These are phyloP conservation scores for Atta cephalotes DNA, from an alignment of 1,140 invertebrate species.

Conservation along the genomic window DNA sequence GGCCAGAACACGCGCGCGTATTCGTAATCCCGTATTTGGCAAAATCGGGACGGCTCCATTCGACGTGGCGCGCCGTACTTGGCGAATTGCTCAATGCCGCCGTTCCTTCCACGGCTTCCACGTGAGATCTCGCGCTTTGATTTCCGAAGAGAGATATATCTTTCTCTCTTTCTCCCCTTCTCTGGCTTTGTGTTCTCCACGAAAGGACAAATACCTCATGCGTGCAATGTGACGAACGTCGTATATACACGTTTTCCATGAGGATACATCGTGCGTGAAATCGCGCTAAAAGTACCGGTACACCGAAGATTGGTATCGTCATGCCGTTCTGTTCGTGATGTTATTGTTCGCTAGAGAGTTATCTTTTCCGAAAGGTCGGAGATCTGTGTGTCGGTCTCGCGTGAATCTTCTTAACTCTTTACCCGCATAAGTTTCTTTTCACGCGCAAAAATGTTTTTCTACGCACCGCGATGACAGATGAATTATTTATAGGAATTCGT, in stretches of 20 bases:
- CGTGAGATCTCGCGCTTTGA: conserved; percentile 62
- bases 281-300: conserved; percentile 45
- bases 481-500: conserved; percentile 23
- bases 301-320: conserved; percentile 28
- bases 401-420: conserved; percentile 7
- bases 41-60: conserved; percentile 83
- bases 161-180: not conserved
- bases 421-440: conserved; percentile 16
- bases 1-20: conserved; percentile 57
- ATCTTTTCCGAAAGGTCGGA: conserved; percentile 7
- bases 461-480: not conserved
- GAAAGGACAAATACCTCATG: not conserved
- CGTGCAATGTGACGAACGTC: conserved; percentile 16
- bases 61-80: conserved; percentile 78
- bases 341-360: conserved; percentile 37
- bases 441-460: conserved; percentile 23
- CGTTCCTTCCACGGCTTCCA: conserved; percentile 69
- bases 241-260: conserved; percentile 2
- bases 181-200: not conserved
- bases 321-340: not conserved
- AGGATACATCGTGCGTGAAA: conserved; percentile 36
- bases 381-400: too few species aligned
- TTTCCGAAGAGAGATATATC: conserved; percentile 46
- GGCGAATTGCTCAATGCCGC: conserved; percentile 82
- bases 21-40: conserved; percentile 83